Percentiles rank a stretch among this genome's conserved stretches.
Conservation (phyloP, 1,140 invertebrate genomes). For the Agrypnia vestita region DNA sequence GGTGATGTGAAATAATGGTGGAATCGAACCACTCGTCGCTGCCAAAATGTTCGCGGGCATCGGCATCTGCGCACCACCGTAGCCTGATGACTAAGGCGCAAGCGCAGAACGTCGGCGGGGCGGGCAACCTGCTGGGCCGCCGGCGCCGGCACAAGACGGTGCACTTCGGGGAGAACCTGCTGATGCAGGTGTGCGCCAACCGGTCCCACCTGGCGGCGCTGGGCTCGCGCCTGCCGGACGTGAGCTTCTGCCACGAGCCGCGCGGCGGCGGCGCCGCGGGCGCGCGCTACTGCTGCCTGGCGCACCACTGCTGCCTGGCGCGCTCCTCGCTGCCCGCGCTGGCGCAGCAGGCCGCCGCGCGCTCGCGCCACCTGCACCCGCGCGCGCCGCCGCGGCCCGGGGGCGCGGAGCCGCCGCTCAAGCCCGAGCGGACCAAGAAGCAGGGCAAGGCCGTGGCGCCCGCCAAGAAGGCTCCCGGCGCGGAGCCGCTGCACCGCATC, state of each 20-base stretch:
- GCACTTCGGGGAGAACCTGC: constrained; percentile 81
- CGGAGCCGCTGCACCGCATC: constrained; percentile 68
- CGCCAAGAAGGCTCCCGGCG: constrained; percentile 59
- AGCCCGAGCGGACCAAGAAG: constrained; percentile 64
- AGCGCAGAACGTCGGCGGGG: constrained; percentile 62
- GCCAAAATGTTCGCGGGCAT: constrained; percentile 69
- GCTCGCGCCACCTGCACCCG: constrained; percentile 64
- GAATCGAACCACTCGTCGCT: constrained; percentile 71
- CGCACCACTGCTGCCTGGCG: constrained; percentile 70
- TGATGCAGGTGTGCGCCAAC: constrained; percentile 80
- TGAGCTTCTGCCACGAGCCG: constrained; percentile 71
- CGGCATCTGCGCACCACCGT: constrained; percentile 66
- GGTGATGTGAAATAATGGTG: constrained; percentile 73
- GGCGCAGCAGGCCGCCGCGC: constrained; percentile 61
- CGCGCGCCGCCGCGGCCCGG: constrained; percentile 66
- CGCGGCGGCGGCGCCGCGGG: constrained; percentile 67
- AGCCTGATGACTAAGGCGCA: constrained; percentile 59
- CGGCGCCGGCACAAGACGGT: constrained; percentile 82
- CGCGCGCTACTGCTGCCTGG: constrained; percentile 69
- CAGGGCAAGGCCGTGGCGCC: constrained; percentile 63
- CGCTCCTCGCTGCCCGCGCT: constrained; percentile 64
- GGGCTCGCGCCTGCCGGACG: constrained; percentile 69
- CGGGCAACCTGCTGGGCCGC: constrained; percentile 72
- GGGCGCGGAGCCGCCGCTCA: constrained; percentile 68
- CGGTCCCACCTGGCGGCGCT: constrained; percentile 69